Evolutionary conservation across 2,797 vertebrate genomes (phyloP).

Genomic region (Rhadinocentrus ornatus): DNA sequence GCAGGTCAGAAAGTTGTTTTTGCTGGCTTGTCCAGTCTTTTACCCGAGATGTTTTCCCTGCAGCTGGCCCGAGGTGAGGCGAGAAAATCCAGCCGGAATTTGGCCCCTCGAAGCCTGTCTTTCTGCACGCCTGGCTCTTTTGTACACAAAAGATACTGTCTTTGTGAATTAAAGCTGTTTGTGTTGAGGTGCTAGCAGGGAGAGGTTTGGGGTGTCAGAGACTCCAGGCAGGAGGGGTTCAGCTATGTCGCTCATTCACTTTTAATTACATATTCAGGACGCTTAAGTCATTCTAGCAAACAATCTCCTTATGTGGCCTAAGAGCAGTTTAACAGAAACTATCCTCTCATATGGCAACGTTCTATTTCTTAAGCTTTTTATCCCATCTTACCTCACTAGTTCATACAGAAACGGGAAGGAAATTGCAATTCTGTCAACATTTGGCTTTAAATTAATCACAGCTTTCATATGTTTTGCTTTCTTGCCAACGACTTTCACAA

Average conservation of each 20-base stretch:
- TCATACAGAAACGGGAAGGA: conserved; percentile 43
- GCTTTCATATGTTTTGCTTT: conserved; percentile 62
- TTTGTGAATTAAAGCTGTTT: conserved; percentile 82
- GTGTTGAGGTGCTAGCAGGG: conserved; percentile 71
- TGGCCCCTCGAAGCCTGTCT: conserved; percentile 76
- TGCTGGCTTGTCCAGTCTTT: conserved; percentile 76
- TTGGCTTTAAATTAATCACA: conserved; percentile 78
- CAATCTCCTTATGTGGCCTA: conserved; percentile 26
- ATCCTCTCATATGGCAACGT: conserved; percentile 29
- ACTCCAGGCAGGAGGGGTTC: conserved; percentile 48
- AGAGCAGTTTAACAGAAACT: conserved; percentile 33
- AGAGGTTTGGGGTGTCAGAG: conserved; percentile 51
- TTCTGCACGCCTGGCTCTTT: conserved; percentile 76
- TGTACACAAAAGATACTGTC: conserved; percentile 82
- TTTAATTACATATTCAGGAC: conserved; percentile 66
- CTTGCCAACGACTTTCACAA: conserved; percentile 70
- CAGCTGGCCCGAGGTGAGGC: conserved; percentile 79
- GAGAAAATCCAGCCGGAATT: conserved; percentile 83
- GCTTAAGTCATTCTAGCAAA: conserved; percentile 58
- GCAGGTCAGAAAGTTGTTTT: conserved; percentile 80
- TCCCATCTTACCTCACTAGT: conserved; percentile 16
- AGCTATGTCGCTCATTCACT: conserved; percentile 46
- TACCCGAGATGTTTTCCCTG: conserved; percentile 79
- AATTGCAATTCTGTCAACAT: conserved; percentile 62
- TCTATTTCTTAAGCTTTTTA: conserved; percentile 13